A percentile compares a stretch with the other conserved stretches of the same genome.
These are phyloP conservation scores for Andrena cerasifolii DNA, from an alignment of 1,140 invertebrate genomes.

Conservation along the genomic window DNA sequence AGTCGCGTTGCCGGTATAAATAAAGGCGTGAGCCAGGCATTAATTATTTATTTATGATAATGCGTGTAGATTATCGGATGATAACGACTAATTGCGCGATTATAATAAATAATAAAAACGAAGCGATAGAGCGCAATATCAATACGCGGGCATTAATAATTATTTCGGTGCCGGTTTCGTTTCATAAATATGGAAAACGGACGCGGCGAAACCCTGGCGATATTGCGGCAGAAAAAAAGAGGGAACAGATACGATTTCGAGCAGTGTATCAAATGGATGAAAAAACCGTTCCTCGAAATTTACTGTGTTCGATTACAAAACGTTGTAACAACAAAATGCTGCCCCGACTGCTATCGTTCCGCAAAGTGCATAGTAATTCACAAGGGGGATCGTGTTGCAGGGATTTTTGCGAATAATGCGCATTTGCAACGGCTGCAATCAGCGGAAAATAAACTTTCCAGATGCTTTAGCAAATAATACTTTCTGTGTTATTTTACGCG, in stretches of 20 bases:
- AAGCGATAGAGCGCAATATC: not conserved
- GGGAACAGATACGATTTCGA: constrained; percentile 7
- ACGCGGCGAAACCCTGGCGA: not conserved
- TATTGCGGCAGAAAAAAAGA: not conserved
- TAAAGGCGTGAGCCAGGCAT: not conserved
- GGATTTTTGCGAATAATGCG: constrained; percentile 8
- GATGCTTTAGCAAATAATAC: not conserved
- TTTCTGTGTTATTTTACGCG: not conserved
- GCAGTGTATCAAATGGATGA: not conserved
- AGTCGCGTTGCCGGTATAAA: not conserved
- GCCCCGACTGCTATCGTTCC: not conserved
- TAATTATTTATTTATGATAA: constrained; percentile 11
- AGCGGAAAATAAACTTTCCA: not conserved
- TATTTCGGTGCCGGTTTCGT: not conserved
- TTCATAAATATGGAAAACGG: constrained; percentile 29
- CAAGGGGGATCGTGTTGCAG: not conserved
- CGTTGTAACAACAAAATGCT: constrained; percentile 13
- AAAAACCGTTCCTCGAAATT: constrained; percentile 7
- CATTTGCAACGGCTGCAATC: not conserved
- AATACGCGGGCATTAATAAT: constrained; percentile 8
- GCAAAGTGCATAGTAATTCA: not conserved
- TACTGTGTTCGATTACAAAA: not conserved
- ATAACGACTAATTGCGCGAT: constrained; percentile 9
- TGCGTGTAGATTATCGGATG: not conserved
- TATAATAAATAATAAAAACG: constrained; percentile 33